Evolutionary conservation across 2,113 vertebrate genomes (phyloP).

Genomic region (Octodon degus): DNA sequence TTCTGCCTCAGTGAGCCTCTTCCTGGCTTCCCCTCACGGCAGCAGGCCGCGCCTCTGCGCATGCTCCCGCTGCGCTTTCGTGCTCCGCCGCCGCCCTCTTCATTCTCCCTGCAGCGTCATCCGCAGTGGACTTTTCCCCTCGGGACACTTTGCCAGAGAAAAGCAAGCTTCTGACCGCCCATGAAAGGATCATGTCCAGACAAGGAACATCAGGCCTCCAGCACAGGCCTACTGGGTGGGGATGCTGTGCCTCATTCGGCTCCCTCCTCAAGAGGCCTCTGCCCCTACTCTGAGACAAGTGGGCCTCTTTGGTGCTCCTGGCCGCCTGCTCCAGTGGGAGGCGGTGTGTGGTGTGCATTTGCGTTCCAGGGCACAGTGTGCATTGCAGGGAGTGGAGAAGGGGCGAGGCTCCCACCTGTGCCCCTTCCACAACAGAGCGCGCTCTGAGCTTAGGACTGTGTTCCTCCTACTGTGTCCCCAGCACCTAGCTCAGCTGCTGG

Average conservation of each 20-base stretch:
- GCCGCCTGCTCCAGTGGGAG: fast-evolving
- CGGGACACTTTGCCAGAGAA: not conserved
- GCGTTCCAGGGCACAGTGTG: not conserved
- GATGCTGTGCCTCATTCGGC: not conserved
- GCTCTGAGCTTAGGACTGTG: not conserved
- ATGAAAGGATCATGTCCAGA: not conserved
- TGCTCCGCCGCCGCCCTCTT: not conserved
- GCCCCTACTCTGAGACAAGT: not conserved
- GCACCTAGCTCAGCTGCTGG: not conserved
- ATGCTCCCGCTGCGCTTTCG: not conserved
- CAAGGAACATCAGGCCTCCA: not conserved
- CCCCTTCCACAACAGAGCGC: no score
- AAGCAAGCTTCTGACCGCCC: not conserved
- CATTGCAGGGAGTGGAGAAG: fast-evolving
- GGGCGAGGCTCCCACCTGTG: not conserved
- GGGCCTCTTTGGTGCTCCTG: no score
- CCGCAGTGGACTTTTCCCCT: not conserved
- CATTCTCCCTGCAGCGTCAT: not conserved
- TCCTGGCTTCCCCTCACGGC: not conserved
- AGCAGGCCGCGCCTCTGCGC: fast-evolving
- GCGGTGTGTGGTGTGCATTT: fast-evolving
- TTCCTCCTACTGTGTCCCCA: not conserved
- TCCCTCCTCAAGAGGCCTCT: not conserved
- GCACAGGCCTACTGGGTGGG: not conserved
- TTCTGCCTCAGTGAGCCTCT: not conserved